Percentiles rank a stretch among this genome's conserved stretches.
Evolutionary conservation across 2,797 vertebrate species (phyloP).

Genomic region (Acropternis orthonyx): DNA sequence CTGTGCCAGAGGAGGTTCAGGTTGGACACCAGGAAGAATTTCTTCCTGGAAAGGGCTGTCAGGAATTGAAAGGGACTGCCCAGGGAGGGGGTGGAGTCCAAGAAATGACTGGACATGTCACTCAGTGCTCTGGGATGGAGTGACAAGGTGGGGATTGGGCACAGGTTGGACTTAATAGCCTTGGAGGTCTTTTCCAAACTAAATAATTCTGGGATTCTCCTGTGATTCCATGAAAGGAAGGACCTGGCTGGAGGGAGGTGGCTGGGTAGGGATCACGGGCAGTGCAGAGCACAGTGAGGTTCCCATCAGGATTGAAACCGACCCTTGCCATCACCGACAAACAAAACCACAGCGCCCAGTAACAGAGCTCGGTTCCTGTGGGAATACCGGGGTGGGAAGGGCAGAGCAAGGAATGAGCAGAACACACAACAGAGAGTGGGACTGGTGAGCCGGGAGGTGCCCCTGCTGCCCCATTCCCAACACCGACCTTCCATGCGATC

Average conservation of each 20-base stretch:
- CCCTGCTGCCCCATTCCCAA: fast-evolving
- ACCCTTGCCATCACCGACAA: neutral
- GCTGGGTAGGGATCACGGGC: neutral
- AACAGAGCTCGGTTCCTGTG: neutral
- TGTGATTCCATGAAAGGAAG: neutral
- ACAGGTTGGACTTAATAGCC: neutral
- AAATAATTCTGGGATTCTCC: neutral
- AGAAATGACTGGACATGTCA: neutral
- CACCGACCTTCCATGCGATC: conserved; percentile 88
- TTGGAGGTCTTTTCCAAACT: neutral
- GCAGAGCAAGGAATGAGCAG: neutral
- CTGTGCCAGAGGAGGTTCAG: neutral
- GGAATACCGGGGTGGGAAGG: neutral
- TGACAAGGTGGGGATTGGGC: neutral
- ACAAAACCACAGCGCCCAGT: fast-evolving
- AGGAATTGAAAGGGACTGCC: neutral
- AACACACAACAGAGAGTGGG: neutral
- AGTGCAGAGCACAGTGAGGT: fast-evolving
- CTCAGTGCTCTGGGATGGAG: neutral
- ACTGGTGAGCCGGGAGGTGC: fast-evolving
- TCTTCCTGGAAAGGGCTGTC: neutral
- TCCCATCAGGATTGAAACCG: fast-evolving
- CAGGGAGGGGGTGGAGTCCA: neutral
- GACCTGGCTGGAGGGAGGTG: neutral
- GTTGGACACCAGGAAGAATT: neutral